Conservation (phyloP, 2,888 invertebrate species). For the Drosophila diplacantha region DNA sequence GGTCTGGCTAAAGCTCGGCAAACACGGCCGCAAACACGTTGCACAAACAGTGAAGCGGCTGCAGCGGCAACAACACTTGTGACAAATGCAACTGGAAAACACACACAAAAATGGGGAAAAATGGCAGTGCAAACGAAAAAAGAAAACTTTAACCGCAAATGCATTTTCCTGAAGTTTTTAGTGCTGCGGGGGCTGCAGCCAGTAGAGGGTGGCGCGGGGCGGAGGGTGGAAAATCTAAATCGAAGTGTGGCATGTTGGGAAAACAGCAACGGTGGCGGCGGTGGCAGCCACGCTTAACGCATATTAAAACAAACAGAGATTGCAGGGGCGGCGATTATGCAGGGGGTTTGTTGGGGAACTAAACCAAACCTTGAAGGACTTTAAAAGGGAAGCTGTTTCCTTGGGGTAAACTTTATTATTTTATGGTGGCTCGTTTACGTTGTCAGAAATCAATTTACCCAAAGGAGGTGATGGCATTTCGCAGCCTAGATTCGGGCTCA, state of each 20-base stretch:
- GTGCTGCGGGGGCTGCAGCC: slow-evolving; percentile 19
- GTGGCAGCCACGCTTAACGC: slow-evolving; percentile 60
- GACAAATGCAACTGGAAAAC: slow-evolving; percentile 42
- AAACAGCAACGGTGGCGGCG: slow-evolving; percentile 51
- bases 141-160: slow-evolving; percentile 48
- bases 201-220: not conserved
- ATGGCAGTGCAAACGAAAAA: slow-evolving; percentile 12
- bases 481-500: not conserved
- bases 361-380: not conserved
- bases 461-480: not conserved
- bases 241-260: slow-evolving; percentile 58
- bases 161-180: slow-evolving; percentile 50
- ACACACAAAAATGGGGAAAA: slow-evolving; percentile 9
- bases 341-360: not conserved
- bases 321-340: slow-evolving; percentile 1
- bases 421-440: not conserved
- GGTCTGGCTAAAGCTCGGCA: slow-evolving; percentile 56
- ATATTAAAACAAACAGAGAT: slow-evolving; percentile 58
- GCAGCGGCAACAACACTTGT: slow-evolving; percentile 39
- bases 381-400: not conserved
- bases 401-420: not conserved
- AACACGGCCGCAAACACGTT: slow-evolving; percentile 69
- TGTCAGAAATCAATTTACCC: not conserved
- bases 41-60: slow-evolving; percentile 62
- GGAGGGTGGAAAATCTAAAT: slow-evolving; percentile 32